Base-by-base conservation (phyloP, 2,113 vertebrate species). In the Sylvietta virens region DNA sequence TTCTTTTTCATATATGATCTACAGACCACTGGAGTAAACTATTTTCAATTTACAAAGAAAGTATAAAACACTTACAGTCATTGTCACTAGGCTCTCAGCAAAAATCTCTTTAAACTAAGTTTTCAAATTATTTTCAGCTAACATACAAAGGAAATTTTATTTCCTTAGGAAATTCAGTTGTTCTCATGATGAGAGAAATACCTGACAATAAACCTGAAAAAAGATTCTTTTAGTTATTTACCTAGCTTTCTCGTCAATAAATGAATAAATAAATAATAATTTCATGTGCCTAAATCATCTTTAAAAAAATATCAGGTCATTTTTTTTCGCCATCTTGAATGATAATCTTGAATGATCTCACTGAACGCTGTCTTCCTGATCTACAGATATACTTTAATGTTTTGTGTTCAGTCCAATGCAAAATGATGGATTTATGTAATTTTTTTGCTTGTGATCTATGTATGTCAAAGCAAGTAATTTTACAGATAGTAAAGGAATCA, bases 31-130 rank as follows among this genome's bases (percentile, higher is more conserved):
- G 6, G 26, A 69, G 8, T 48, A 79, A 79, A 48, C 10, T 37
- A 17, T 17, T 81, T 65, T 80, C 15, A 71, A 66, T 86, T 74
- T 53, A 16, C 3, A 47, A 44, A 16, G 10, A 15, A 48, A 65
- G 1, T 16, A 0, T 57, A 22, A 9, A 71, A 74, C 31, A 44
- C 2, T 33, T 56, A 24, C 22, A 47, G 11, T 33, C 1, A 4
- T 31, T 60, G 14, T 39, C 31, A 73, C 11, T 45, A 42, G 23
- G 3, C 7, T 72, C 9, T 47, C 48, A 67, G 35, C 11, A 70
- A 64, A 70, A 65, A 10, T 7, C 11, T 31, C 4, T 2, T n/a
- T 80, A 47, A 86, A 50, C 4, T 44, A 0, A 11, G 22, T 88
- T 81, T 81, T 42, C 24, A 66, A 21, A 42, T 39, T 16, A 7